These are phyloP conservation scores for Axea sp. DNA, from an alignment of 2,888 invertebrate genomes.

Conservation along the genomic window DNA sequence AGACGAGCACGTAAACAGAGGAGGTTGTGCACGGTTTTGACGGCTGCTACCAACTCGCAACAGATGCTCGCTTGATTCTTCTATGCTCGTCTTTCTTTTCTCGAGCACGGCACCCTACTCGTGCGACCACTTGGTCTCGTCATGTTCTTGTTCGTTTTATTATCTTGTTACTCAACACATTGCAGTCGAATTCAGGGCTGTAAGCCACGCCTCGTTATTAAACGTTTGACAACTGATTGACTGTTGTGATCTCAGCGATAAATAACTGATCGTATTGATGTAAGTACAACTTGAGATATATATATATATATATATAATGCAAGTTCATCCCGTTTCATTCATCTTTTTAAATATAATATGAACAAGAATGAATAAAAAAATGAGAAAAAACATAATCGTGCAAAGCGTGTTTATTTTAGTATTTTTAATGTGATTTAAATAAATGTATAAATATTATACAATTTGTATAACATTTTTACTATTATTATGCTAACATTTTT, in stretches of 20 bases:
- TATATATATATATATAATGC: no score
- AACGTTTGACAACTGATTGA: neutral
- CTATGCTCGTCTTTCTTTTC: conserved; percentile 64
- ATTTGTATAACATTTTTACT: no score
- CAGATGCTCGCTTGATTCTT: conserved; percentile 41
- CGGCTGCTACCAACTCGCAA: conserved; percentile 5
- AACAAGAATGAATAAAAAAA: no score
- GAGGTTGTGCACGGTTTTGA: conserved; percentile 46
- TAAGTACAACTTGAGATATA: no score
- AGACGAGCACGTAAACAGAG: conserved; percentile 58
- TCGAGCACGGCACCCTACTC: conserved; percentile 59
- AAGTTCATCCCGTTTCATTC: no score
- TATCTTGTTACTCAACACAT: conserved; percentile 69
- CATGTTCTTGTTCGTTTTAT: conserved; percentile 62
- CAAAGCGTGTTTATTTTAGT: no score
- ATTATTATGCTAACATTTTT: no score
- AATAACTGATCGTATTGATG: neutral
- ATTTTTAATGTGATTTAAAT: no score
- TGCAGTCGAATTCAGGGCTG: conserved; percentile 76
- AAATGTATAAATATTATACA: no score
- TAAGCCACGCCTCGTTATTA: conserved; percentile 71
- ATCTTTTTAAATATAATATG: no score
- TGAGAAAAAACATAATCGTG: no score
- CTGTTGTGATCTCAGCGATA: neutral
- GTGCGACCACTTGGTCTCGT: conserved; percentile 71